Percentiles rank a stretch among this genome's conserved stretches.
phyloP scores from a whole-genome alignment of 2,113 vertebrate genomes.

The Carassius gibelio region DNA sequence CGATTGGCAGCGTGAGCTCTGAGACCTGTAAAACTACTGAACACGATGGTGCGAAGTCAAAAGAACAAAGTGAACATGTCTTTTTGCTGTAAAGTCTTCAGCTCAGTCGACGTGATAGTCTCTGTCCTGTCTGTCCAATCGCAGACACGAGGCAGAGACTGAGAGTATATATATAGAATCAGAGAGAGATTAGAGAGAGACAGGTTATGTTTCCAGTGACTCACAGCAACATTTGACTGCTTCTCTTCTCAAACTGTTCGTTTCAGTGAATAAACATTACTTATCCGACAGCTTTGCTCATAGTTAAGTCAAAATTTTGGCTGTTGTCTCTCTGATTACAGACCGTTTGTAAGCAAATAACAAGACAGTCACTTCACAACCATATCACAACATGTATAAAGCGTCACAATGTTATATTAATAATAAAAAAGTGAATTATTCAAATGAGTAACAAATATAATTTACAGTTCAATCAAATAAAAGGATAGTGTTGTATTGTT shows the following conservation, averaged over 20 bases:
- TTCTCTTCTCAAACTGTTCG: background rate
- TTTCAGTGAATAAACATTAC: background rate
- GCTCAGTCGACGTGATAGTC: background rate
- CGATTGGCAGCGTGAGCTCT: background rate
- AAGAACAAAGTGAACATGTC: background rate
- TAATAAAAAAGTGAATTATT: background rate
- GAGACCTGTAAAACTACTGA: background rate
- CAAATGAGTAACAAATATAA: background rate
- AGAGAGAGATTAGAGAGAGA: background rate
- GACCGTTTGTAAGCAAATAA: background rate
- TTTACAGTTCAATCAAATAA: background rate
- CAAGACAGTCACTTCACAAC: background rate
- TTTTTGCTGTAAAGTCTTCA: constrained; percentile 1
- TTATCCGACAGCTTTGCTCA: no score
- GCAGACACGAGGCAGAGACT: background rate
- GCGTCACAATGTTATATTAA: background rate
- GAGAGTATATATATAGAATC: constrained; percentile 4
- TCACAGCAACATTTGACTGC: constrained; percentile 15
- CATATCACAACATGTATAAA: background rate
- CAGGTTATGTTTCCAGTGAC: constrained; percentile 9
- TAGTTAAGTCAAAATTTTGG: no score
- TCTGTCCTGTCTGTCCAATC: background rate
- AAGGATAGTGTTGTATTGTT: background rate
- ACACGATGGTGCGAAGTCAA: background rate
- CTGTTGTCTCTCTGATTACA: background rate